These are phyloP conservation scores for Cetonia aurata DNA, from an alignment of 2,888 invertebrate genomes.

Conservation along the genomic window DNA sequence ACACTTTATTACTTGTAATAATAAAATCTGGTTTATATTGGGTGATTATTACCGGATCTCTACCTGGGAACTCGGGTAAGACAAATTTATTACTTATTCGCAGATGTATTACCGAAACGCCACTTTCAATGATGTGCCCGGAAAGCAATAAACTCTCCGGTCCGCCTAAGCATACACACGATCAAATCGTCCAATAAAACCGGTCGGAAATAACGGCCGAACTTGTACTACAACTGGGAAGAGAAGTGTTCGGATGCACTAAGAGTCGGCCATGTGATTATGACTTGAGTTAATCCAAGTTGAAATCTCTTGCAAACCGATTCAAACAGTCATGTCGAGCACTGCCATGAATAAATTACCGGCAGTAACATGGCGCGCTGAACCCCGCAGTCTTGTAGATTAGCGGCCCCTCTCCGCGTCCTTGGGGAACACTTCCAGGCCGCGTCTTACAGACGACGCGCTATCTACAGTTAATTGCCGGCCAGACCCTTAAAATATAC, in stretches of 20 bases:
- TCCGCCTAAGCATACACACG: constrained; percentile 19
- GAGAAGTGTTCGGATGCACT: constrained; percentile 34
- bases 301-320: constrained; percentile 65
- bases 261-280: constrained; percentile 59
- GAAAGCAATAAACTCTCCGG: constrained; percentile 29
- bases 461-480: constrained; percentile 38
- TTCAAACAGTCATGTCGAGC: constrained; percentile 64
- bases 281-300: constrained; percentile 65
- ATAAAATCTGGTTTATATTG: too few species aligned
- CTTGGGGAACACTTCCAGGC: constrained; percentile 64
- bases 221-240: constrained; percentile 26
- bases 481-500: constrained; percentile 59
- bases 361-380: constrained; percentile 59
- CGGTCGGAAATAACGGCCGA: constrained; percentile 31
- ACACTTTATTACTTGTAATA: too few species aligned
- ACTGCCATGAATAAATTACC: constrained; percentile 66
- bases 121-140: constrained; percentile 16
- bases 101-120: background rate
- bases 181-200: constrained; percentile 45
- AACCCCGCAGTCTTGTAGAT: constrained; percentile 62
- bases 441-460: constrained; percentile 59
- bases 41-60: too few species aligned
- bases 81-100: too few species aligned
- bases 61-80: too few species aligned
- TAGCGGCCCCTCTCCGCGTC: constrained; percentile 59